Percentiles rank a stretch among this genome's conserved stretches.
Evolutionary conservation across 2,888 invertebrate species (phyloP).

Genomic region (Cynaeus angustus): DNA sequence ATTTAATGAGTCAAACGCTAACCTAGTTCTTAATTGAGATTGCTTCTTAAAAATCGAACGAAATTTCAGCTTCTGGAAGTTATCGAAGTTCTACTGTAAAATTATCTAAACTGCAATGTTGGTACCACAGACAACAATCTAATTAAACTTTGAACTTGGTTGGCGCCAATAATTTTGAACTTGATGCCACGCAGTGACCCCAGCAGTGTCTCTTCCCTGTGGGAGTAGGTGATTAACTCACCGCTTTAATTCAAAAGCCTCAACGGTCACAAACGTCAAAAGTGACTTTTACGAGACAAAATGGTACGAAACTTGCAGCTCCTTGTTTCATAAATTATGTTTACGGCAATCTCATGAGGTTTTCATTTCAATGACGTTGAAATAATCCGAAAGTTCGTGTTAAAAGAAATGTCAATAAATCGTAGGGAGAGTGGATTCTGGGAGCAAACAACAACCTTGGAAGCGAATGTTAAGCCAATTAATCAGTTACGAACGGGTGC

Average conservation of each 20-base stretch:
- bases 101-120: no score
- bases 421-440: conserved; percentile 14
- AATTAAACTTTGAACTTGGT: no score
- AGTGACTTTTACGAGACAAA: conserved; percentile 34
- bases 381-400: conserved; percentile 4
- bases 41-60: no score
- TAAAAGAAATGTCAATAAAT: conserved; percentile 22
- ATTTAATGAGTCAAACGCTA: no score
- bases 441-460: conserved; percentile 8
- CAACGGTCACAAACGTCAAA: conserved; percentile 20
- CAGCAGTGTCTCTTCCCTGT: neutral
- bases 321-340: conserved; percentile 26
- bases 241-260: conserved; percentile 3
- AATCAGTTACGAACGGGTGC: conserved; percentile 28
- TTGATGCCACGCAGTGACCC: no score
- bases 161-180: no score
- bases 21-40: no score
- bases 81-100: no score
- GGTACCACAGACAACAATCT: no score
- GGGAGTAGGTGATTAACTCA: neutral
- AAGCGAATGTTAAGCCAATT: conserved; percentile 24
- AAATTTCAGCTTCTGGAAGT: no score
- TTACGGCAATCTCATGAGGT: conserved; percentile 13
- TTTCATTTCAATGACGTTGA: conserved; percentile 18
- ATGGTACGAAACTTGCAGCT: neutral